Evolutionary conservation across 2,113 vertebrate species (phyloP).

Genomic region (Nanorana parkeri): DNA sequence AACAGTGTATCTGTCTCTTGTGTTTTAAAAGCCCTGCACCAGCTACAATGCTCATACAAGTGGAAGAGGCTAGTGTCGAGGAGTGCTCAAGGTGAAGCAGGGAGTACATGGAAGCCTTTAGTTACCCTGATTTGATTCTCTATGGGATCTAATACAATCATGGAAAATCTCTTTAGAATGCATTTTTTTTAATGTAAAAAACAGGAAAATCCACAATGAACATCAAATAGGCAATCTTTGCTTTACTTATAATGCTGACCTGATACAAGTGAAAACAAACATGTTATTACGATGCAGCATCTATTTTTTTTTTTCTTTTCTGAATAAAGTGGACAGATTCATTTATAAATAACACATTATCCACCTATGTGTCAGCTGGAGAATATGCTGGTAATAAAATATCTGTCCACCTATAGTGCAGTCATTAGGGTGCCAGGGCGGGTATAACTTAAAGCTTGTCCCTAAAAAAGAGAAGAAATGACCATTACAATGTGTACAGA

Average conservation of each 20-base stretch:
- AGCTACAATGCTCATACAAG: too few species aligned
- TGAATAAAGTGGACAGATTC: neutral
- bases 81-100: too few species aligned
- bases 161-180: neutral
- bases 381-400: neutral
- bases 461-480: neutral
- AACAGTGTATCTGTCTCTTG: too few species aligned
- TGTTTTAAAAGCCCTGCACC: too few species aligned
- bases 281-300: conserved; percentile 3
- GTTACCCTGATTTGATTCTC: neutral
- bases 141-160: neutral
- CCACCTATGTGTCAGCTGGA: neutral
- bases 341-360: neutral
- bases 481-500: neutral
- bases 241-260: neutral
- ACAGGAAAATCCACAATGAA: neutral
- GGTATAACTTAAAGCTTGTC: conserved; percentile 1
- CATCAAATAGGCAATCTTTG: too few species aligned
- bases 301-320: neutral
- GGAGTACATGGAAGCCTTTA: too few species aligned
- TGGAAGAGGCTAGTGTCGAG: too few species aligned
- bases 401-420: neutral
- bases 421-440: neutral
- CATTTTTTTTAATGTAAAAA: neutral
- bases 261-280: neutral